phyloP scores from a whole-genome alignment of 2,113 vertebrate species.

The Podarcis raffonei region DNA sequence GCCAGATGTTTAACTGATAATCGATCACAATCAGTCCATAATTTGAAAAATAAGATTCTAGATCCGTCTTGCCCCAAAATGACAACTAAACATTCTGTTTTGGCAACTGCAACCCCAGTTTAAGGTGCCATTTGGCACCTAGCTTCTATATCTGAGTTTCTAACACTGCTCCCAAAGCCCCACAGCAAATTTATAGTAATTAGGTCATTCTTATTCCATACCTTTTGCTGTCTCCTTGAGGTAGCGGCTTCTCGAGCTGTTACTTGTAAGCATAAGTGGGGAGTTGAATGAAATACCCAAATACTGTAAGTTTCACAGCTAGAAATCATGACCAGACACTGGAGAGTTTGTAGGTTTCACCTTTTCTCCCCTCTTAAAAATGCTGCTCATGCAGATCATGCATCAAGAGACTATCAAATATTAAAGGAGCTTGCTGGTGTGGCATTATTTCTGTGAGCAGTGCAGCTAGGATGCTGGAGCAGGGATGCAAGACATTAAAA shows the following conservation, averaged over 20 bases:
- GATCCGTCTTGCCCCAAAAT: too few relatives aligned
- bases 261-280: not conserved
- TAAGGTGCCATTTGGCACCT: too few relatives aligned
- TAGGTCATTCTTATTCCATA: not conserved
- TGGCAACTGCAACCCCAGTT: too few relatives aligned
- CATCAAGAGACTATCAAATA: constrained; percentile 33
- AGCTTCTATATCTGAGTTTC: too few relatives aligned
- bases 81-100: too few relatives aligned
- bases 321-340: not conserved
- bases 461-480: constrained; percentile 8
- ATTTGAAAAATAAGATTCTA: too few relatives aligned
- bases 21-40: too few relatives aligned
- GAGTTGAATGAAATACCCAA: not conserved
- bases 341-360: not conserved
- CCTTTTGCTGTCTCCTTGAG: not conserved
- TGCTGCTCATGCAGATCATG: not conserved
- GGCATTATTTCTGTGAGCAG: constrained; percentile 19
- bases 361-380: constrained; percentile 17
- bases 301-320: constrained; percentile 20
- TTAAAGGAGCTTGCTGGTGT: not conserved
- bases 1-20: too few relatives aligned
- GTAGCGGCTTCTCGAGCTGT: not conserved
- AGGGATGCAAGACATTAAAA: constrained; percentile 36
- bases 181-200: not conserved
- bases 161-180: not conserved